These are phyloP conservation scores for Ammodytes marinus DNA, from an alignment of 2,113 vertebrate species.

Conservation along the genomic window DNA sequence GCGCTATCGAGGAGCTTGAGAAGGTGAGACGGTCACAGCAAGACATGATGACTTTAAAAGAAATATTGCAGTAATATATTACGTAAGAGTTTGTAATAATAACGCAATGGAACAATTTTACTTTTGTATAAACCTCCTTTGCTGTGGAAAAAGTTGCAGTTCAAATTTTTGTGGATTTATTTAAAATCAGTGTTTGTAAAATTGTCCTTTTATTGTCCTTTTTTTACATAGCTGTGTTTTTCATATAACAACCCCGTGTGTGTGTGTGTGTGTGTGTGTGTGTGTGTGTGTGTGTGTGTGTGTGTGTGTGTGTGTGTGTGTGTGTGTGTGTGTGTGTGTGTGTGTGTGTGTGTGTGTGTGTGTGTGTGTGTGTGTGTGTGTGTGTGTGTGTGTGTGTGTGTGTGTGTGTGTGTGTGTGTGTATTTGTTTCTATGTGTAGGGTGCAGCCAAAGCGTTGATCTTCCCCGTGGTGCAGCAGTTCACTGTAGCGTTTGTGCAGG, in stretches of 20 bases:
- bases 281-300: not conserved
- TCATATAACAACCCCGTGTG: not conserved
- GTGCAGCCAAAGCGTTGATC: constrained; percentile 95
- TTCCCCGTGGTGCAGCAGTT: constrained; percentile 99
- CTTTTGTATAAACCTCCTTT: not conserved
- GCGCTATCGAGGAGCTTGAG: constrained; percentile 97
- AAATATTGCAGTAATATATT: not conserved
- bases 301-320: not conserved
- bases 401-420: not conserved
- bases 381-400: not conserved
- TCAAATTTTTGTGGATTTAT: not conserved
- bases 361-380: not conserved
- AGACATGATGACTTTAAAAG: not conserved
- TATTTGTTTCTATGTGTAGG: constrained; percentile 79
- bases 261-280: not conserved
- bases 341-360: not conserved
- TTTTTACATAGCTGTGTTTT: not conserved
- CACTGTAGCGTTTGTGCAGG: constrained; percentile 96
- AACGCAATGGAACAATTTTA: not conserved
- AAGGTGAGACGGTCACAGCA: constrained; percentile 84
- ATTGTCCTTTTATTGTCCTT: not conserved
- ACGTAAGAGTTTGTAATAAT: not conserved
- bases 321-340: not conserved
- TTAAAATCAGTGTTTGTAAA: not conserved
- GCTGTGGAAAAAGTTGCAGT: not conserved